Evolutionary conservation across 2,113 vertebrate species (phyloP), one percentile per base, ranked within the genome.

Genomic region (Nerophis lumbriciformis): DNA sequence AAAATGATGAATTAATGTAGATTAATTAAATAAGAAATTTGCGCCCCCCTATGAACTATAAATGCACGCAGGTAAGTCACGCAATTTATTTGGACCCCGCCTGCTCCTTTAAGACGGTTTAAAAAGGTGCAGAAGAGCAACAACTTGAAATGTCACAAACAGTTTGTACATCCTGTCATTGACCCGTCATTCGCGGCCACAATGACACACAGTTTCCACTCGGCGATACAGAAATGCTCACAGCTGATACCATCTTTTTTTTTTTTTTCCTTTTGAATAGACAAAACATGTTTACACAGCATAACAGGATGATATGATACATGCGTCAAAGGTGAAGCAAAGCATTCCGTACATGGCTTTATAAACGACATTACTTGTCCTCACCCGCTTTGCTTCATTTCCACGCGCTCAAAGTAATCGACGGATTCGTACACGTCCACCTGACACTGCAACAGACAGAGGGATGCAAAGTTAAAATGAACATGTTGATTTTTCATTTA

Each of bases 401-500:
- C 55, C 53, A 51, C 60, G 0, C 10, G 65, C 0, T 85, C 75
- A 8, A 87, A 87, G 42, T 87, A 87, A 39, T 78, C 70, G 0
- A 75, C 19, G 38, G 85, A 82, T 15, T 85, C 85, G 13, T 87
- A 87, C 61, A 85, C n/a, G 1, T 56, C 42, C 1, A 87, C 83
- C 65, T 85, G 72, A 11, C 75, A 73, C 85, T 87, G 66, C 53
- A 72, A 78, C n/a, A 76, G 16, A 61, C 4, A 63, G 14, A 69
- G 5, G 59, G 5, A 63, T 4, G 7, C 6, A 8, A n/a, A 8
- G 12, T 10, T 21, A 12, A 4, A 12, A 45, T 12, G 11, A 45
- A 28, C 28, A 28, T 28, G 28, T 28, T 28, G 4, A 28, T 28
- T 28, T 28, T 28, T 28, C 28, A 28, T 28, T 28, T 28, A 28